Percentiles rank a stretch among this genome's conserved stretches.
These are phyloP conservation scores for Zaprionus davidi DNA, from an alignment of 1,140 invertebrate genomes.

Conservation along the genomic window DNA sequence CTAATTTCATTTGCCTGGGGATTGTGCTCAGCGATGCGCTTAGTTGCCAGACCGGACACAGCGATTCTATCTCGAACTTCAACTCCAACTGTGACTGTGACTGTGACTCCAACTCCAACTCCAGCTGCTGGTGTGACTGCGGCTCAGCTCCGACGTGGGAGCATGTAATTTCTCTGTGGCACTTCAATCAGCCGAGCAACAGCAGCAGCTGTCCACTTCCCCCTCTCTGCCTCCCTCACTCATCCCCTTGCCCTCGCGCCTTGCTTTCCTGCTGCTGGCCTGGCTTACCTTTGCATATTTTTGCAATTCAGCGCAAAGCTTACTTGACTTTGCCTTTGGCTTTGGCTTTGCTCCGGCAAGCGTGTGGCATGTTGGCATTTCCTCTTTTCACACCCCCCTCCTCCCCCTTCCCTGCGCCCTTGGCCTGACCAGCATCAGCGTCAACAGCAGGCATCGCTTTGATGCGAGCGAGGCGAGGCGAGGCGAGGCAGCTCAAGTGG, in stretches of 20 bases:
- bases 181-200: conserved; percentile 50
- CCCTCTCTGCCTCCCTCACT: neutral
- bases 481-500: conserved; percentile 8
- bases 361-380: conserved; percentile 45
- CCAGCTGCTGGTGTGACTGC: neutral
- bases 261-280: conserved; percentile 18
- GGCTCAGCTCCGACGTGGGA: neutral
- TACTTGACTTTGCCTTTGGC: conserved; percentile 49
- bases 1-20: conserved; percentile 68
- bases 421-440: neutral
- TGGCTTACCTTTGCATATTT: conserved; percentile 77
- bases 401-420: neutral
- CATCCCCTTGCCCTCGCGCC: neutral
- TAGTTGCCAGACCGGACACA: conserved; percentile 24
- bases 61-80: conserved; percentile 12
- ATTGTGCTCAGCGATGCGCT: conserved; percentile 16
- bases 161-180: conserved; percentile 37
- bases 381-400: conserved; percentile 15
- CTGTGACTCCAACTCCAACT: neutral
- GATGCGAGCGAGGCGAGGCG: neutral
- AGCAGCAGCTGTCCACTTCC: neutral
- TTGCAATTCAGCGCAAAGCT: conserved; percentile 81
- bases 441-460: neutral
- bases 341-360: conserved; percentile 36
- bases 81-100: neutral